Evolutionary conservation across 1,140 invertebrate species (phyloP).

Genomic region (Acromyrmex echinatior): DNA sequence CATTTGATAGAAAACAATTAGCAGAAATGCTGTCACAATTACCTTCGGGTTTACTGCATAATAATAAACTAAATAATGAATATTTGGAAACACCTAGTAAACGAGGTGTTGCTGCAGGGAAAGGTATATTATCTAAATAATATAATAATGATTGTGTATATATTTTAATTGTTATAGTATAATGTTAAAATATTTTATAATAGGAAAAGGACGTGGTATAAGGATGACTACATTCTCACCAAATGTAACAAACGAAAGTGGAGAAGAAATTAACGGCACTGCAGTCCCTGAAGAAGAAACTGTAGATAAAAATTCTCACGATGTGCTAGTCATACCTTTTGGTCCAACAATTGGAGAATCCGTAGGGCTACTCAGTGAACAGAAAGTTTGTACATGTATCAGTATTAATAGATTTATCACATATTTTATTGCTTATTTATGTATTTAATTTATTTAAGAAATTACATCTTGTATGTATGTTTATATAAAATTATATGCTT

Average conservation of each 20-base stretch:
- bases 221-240: slow-evolving; percentile 74
- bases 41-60: slow-evolving; percentile 73
- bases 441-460: background rate
- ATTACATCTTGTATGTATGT: background rate
- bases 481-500: slow-evolving; percentile 15
- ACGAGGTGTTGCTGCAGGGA: slow-evolving; percentile 80
- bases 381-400: slow-evolving; percentile 87
- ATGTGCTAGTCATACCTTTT: slow-evolving; percentile 91
- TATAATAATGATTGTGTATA: background rate
- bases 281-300: slow-evolving; percentile 82
- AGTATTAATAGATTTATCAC: background rate
- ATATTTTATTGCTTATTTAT: background rate
- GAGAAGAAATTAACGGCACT: slow-evolving; percentile 82
- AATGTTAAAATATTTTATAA: slow-evolving; percentile 20
- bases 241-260: slow-evolving; percentile 79
- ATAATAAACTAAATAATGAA: slow-evolving; percentile 76
- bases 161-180: background rate
- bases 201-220: slow-evolving; percentile 76
- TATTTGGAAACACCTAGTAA: slow-evolving; percentile 80
- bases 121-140: slow-evolving; percentile 76
- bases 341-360: slow-evolving; percentile 87
- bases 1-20: slow-evolving; percentile 80
- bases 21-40: slow-evolving; percentile 82
- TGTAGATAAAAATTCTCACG: slow-evolving; percentile 81
- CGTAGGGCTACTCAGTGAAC: slow-evolving; percentile 91